Conservation (phyloP, 2,888 invertebrate genomes). For the Sturmia bella region DNA sequence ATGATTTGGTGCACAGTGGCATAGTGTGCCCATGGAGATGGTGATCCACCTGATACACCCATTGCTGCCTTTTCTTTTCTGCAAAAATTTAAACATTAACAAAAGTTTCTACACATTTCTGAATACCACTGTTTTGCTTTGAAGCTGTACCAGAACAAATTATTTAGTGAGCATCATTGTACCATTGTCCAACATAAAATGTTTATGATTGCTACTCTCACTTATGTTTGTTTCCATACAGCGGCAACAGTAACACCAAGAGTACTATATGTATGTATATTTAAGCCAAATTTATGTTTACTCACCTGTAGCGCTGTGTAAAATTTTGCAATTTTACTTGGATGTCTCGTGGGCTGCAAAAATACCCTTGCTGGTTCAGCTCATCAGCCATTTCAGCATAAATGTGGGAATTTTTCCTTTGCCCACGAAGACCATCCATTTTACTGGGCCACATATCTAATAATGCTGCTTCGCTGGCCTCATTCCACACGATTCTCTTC, state of each 20-base stretch:
- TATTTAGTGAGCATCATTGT: too few species aligned
- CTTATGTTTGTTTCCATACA: too few species aligned
- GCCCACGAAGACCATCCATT: constrained; percentile 2
- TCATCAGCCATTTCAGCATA: constrained; percentile 19
- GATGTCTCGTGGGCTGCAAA: too few species aligned
- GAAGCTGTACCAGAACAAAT: too few species aligned
- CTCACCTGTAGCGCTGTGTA: not conserved
- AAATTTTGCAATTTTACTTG: not conserved
- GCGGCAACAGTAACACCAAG: too few species aligned
- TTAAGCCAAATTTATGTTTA: not conserved
- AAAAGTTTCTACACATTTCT: too few species aligned
- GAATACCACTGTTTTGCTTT: too few species aligned
- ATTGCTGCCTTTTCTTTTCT: constrained; percentile 8
- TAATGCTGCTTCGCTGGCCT: constrained; percentile 11
- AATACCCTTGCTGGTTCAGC: too few species aligned
- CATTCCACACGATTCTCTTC: too few species aligned
- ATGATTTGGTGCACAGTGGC: not conserved
- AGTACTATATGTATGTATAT: too few species aligned
- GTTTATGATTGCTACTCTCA: too few species aligned
- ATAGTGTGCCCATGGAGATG: not conserved
- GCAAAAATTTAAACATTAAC: not conserved
- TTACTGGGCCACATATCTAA: constrained; percentile 18
- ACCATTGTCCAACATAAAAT: too few species aligned
- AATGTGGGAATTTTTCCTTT: constrained; percentile 18
- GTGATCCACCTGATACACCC: not conserved